Evolutionary conservation across 1,140 invertebrate species (phyloP), one percentile per base, ranked within the genome.

Genomic region (Helicoverpa zea): DNA sequence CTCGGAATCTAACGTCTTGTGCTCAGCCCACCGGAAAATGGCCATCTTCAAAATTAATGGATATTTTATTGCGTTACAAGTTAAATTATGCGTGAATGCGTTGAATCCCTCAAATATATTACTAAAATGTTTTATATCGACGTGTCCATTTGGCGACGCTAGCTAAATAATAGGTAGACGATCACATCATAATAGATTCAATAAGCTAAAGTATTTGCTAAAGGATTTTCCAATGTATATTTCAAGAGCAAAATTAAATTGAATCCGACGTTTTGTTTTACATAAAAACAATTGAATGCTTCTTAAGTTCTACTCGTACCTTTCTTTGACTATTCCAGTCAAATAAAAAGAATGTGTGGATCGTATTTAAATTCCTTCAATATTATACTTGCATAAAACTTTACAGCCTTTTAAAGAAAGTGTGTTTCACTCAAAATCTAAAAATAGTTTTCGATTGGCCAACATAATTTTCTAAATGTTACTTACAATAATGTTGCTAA

Each of bases 1-100:
- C 86, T 83, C 83, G 84, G 88, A 88, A 88, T 86, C 83, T 79
- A 83, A 89, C 87, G 86, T 85, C 83, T 89, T 81, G 61, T 85
- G 89, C 81, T 91, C 93, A 90, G 82, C 84, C 84, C 82, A 77
- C 74, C 88, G 89, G 91, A 94, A 94, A 92, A 94, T 94, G 86
- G 91, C 90, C 89, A 91, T 92, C 91, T 91, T 90, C 86, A 86
- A 90, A 94, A 91, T 94, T 93, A 94, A 94, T 94, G 93, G 93
- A 92, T 91, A 92, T 93, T 94, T 91, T 90, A 92, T 93, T 93
- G 87, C 91, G 89, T 91, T 89, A 87, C 83, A 86, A 82, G 93
- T 92, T 92, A 94, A 94, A 94, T 94, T 92, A 90, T 82, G 89
- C 90, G 91, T 92, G 84, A 92, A 91, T 83, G 35, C 80, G 82